Evolutionary conservation across 92 coral and sea anemone genomes (phyloP).

Genomic region (Zoanthus sansibaricus): DNA sequence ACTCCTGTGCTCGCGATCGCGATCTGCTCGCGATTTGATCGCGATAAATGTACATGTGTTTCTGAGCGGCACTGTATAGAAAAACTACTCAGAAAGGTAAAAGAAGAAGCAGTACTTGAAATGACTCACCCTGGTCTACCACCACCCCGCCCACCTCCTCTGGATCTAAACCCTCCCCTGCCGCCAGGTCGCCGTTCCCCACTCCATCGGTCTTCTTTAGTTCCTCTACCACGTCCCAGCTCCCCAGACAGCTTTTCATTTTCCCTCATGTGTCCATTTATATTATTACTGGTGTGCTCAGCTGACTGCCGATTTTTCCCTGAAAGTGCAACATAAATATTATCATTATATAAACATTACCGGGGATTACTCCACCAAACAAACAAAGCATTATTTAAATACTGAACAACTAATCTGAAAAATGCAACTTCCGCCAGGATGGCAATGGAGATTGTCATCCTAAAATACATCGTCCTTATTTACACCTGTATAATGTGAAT

Average conservation of each 20-base stretch:
- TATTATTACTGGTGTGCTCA: slow-evolving; percentile 66
- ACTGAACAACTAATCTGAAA: too few relatives aligned
- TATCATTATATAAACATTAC: neutral
- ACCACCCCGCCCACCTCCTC: slow-evolving; percentile 81
- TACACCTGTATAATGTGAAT: too few relatives aligned
- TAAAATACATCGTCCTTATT: too few relatives aligned
- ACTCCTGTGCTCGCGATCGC: too few relatives aligned
- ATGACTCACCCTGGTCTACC: slow-evolving; percentile 80
- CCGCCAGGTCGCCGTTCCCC: slow-evolving; percentile 63
- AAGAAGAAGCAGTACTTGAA: neutral
- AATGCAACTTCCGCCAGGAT: too few relatives aligned
- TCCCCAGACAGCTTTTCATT: slow-evolving; percentile 80
- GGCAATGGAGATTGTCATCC: too few relatives aligned
- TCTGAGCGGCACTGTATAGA: too few relatives aligned
- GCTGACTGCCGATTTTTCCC: slow-evolving; percentile 81
- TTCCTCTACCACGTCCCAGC: slow-evolving; percentile 84
- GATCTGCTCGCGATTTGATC: too few relatives aligned
- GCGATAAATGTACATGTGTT: too few relatives aligned
- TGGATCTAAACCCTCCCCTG: slow-evolving; percentile 72
- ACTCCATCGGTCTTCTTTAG: slow-evolving; percentile 83
- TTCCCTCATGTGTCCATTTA: slow-evolving; percentile 63
- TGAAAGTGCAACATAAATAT: neutral
- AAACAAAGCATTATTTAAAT: too few relatives aligned
- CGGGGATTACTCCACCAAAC: too few relatives aligned
- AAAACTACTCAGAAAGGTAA: neutral